phyloP scores from a whole-genome alignment of 2,888 invertebrate species.

The Lysandra bellargus region DNA sequence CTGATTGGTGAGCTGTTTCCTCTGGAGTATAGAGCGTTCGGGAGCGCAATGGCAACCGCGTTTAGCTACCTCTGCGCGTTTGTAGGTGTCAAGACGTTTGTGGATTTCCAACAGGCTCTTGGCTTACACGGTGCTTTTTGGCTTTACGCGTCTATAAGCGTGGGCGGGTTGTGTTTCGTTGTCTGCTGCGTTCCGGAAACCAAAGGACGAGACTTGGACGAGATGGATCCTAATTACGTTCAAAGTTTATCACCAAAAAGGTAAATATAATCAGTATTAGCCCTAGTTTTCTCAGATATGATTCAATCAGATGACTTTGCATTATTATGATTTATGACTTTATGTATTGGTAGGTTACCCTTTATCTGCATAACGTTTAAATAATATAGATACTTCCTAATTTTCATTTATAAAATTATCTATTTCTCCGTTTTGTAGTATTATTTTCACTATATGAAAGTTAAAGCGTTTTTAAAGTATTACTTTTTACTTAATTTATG shows the following conservation, averaged over 20 bases:
- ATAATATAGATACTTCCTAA: no score
- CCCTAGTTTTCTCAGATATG: conserved; percentile 45
- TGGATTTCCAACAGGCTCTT: conserved; percentile 88
- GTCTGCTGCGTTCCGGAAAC: conserved; percentile 94
- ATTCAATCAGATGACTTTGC: neutral
- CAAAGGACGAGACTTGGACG: conserved; percentile 92
- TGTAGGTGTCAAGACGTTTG: conserved; percentile 91
- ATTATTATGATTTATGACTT: neutral
- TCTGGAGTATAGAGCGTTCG: conserved; percentile 90
- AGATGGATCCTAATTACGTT: conserved; percentile 88
- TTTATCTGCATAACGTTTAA: no score
- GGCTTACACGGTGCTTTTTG: conserved; percentile 93
- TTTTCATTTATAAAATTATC: no score
- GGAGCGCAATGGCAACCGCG: conserved; percentile 91
- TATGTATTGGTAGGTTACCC: no score
- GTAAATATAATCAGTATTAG: conserved; percentile 48
- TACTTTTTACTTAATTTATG: no score
- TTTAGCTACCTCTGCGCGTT: conserved; percentile 94
- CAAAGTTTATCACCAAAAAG: conserved; percentile 72
- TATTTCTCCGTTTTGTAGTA: no score
- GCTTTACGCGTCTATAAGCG: conserved; percentile 91
- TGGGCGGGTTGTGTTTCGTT: conserved; percentile 90
- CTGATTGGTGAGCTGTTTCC: conserved; percentile 92
- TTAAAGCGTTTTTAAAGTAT: no score
- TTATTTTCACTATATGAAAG: no score